phyloP scores from a whole-genome alignment of 2,888 invertebrate genomes.

The Scaptomyza flava region DNA sequence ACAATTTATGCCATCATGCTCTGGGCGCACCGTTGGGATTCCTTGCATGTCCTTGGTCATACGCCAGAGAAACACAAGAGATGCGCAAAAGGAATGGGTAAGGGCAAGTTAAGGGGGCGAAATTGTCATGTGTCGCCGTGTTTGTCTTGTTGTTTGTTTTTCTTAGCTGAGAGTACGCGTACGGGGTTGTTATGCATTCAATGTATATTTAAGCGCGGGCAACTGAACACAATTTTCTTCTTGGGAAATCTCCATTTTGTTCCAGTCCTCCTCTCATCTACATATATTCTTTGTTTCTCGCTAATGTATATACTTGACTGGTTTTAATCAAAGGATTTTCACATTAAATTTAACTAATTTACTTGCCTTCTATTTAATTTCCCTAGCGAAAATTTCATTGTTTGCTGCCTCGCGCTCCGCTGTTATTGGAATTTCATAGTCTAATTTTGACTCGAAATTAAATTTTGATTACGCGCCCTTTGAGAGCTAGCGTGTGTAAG shows the following conservation, averaged over 20 bases:
- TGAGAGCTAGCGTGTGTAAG: constrained; percentile 16
- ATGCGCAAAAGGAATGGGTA: neutral
- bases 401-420: neutral
- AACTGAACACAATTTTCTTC: constrained; percentile 19
- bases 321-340: constrained; percentile 73
- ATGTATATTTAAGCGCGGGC: constrained; percentile 52
- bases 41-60: constrained; percentile 27
- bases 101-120: neutral
- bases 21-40: constrained; percentile 32
- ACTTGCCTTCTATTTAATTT: constrained; percentile 50
- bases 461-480: constrained; percentile 70
- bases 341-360: constrained; percentile 67
- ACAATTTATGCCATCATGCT: constrained; percentile 64
- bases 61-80: constrained; percentile 18
- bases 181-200: constrained; percentile 54
- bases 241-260: neutral
- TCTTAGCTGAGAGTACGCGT: constrained; percentile 37
- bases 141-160: constrained; percentile 58
- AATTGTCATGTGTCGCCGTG: constrained; percentile 54
- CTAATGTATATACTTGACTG: constrained; percentile 53
- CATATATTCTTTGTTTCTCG: neutral
- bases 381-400: constrained; percentile 10
- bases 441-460: constrained; percentile 67
- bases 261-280: no score
- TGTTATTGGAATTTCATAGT: constrained; percentile 69